A percentile compares a stretch with the other conserved stretches of the same genome.
Evolutionary conservation across 2,113 vertebrate species (phyloP).

Genomic region (Gambusia holbrooki): DNA sequence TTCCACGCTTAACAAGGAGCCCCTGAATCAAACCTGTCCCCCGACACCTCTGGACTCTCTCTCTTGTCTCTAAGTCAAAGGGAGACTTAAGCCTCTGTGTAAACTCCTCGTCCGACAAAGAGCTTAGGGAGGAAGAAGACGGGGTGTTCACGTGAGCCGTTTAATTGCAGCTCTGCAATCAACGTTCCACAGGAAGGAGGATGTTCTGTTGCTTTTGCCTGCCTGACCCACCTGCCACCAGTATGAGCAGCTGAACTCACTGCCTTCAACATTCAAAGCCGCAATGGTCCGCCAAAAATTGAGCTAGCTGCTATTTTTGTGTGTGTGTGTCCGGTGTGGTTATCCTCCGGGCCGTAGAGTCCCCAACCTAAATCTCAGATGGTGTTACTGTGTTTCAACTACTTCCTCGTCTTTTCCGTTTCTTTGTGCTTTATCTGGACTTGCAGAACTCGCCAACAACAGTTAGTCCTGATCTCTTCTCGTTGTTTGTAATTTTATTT

Average conservation of each 20-base stretch:
- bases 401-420: too few species aligned
- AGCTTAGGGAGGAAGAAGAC: neutral
- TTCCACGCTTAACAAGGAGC: slow-evolving; percentile 30
- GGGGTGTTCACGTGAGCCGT: slow-evolving; percentile 20
- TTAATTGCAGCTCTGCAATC: slow-evolving; percentile 52
- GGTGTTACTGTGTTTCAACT: too few species aligned
- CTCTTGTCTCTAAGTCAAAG: slow-evolving; percentile 24
- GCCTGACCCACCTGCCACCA: neutral
- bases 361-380: too few species aligned
- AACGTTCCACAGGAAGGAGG: slow-evolving; percentile 11
- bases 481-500: too few species aligned
- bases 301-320: too few species aligned
- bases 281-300: neutral
- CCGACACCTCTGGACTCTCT: slow-evolving; percentile 25
- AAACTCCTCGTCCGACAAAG: slow-evolving; percentile 15
- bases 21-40: slow-evolving; percentile 21
- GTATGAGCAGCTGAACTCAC: neutral
- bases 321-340: too few species aligned
- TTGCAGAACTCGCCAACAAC: too few species aligned
- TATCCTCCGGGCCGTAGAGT: too few species aligned
- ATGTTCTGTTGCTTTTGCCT: slow-evolving; percentile 26
- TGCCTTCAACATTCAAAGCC: neutral
- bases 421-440: too few species aligned
- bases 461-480: too few species aligned
- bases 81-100: slow-evolving; percentile 20